phyloP scores from a whole-genome alignment of 2,797 vertebrate species.

The Psittacula derbiana region DNA sequence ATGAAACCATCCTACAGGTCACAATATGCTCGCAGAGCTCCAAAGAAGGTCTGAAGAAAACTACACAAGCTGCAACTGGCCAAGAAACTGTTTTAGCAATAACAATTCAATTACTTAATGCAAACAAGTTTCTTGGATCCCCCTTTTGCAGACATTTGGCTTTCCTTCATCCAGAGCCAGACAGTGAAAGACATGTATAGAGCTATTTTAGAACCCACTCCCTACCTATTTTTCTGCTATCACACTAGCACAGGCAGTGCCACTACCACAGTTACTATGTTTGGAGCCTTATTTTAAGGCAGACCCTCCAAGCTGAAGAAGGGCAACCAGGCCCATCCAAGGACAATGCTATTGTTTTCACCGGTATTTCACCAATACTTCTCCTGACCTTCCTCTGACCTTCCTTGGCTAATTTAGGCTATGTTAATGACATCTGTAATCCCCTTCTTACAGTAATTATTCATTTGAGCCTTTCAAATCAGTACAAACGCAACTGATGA shows the following conservation, averaged over 20 bases:
- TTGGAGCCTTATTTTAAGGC: background rate
- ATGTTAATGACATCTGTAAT: background rate
- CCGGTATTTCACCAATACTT: background rate
- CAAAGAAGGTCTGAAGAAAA: background rate
- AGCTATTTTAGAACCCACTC: background rate
- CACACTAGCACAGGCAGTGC: background rate
- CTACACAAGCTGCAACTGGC: background rate
- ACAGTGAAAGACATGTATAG: background rate
- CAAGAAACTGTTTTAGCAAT: background rate
- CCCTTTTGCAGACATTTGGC: background rate
- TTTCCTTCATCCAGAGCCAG: background rate
- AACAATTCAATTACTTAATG: background rate
- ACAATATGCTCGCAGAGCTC: background rate
- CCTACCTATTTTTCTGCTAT: background rate
- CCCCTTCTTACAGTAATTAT: background rate
- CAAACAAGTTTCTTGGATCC: background rate
- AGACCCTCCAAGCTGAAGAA: background rate
- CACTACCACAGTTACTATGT: background rate
- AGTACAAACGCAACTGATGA: background rate
- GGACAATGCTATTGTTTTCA: background rate
- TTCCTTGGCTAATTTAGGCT: background rate
- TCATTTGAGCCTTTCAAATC: background rate
- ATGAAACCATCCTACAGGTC: background rate
- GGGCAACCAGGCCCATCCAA: background rate
- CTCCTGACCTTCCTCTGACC: background rate